Evolutionary conservation across 2,888 invertebrate genomes (phyloP), one percentile per base, ranked within the genome.

Genomic region (Meganola albula): DNA sequence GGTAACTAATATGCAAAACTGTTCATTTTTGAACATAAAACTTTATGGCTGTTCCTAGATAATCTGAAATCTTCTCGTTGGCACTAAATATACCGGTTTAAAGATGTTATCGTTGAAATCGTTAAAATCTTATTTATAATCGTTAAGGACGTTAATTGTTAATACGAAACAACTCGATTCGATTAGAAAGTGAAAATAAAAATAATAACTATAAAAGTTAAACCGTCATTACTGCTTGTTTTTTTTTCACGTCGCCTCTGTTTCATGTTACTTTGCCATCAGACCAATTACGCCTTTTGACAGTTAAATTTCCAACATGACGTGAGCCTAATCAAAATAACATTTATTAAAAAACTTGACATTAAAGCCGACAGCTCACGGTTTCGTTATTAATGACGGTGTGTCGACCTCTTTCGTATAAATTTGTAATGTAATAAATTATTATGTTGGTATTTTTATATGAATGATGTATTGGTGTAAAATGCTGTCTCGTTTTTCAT

Each of bases 271-370:
- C 74, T 64, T 74, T 61, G 55, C 47, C 74, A 65, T 71, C 72
- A 69, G 74, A 82, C 86, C 87, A 87, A 87, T 88, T 87, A 87
- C 73, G 74, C 63, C 34, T 80, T 82, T 74, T 84, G 87, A 87
- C 87, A 87, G 87, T 77, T 85, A 75, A 86, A 80, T 84, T 82
- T 84, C 76, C 73, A 74, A 85, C 83, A 82, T 84, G 87, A 87
- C 86, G 79, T 80, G 82, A 86, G 87, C 87, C 87, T 88, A 88
- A 88, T 88, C 88, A 86, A 86, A 85, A 86, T 82, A 86, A 74
- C 83, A 76, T 85, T 86, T 83, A 80, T 80, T 72, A 73, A 75
- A 82, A 80, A 79, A 73, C 74, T 72, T 71, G 72, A 76, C 76
- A 76, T 82, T 76, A 80, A 74, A 73, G 74, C 75, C 78, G 85